phyloP scores from a whole-genome alignment of 1,140 invertebrate species.

The Rhagoletis pomonella region DNA sequence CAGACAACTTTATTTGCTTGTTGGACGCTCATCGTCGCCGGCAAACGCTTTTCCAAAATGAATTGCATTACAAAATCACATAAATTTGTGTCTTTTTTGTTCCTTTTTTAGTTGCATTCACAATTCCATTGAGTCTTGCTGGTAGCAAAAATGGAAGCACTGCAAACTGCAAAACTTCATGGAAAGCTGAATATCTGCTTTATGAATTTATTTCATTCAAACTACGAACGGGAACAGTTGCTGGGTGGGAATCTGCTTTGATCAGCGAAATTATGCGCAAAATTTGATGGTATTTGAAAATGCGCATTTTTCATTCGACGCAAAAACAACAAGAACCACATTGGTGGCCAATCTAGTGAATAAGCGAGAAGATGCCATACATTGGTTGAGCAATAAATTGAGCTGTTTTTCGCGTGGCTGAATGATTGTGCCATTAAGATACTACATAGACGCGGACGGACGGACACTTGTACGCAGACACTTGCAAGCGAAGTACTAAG shows the following conservation, averaged over 20 bases:
- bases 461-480: too few relatives aligned
- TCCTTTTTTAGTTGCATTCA: not conserved
- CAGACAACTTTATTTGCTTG: not conserved
- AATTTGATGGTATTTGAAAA: conserved; percentile 6
- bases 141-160: not conserved
- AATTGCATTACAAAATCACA: conserved; percentile 11
- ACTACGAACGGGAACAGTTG: not conserved
- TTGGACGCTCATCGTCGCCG: not conserved
- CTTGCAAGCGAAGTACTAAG: too few relatives aligned
- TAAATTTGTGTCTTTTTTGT: not conserved
- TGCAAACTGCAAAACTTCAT: not conserved
- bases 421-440: not conserved
- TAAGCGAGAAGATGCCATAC: not conserved
- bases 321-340: not conserved
- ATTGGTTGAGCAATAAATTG: not conserved
- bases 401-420: not conserved
- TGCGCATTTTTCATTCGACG: not conserved
- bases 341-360: not conserved
- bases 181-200: not conserved
- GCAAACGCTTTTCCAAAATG: not conserved
- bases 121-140: not conserved
- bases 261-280: conserved; percentile 15
- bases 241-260: not conserved
- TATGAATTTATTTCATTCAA: not conserved
- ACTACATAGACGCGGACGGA: too few relatives aligned